Base-by-base conservation (phyloP, 2,797 vertebrate species). In the Poeciliopsis paucimaculata region DNA sequence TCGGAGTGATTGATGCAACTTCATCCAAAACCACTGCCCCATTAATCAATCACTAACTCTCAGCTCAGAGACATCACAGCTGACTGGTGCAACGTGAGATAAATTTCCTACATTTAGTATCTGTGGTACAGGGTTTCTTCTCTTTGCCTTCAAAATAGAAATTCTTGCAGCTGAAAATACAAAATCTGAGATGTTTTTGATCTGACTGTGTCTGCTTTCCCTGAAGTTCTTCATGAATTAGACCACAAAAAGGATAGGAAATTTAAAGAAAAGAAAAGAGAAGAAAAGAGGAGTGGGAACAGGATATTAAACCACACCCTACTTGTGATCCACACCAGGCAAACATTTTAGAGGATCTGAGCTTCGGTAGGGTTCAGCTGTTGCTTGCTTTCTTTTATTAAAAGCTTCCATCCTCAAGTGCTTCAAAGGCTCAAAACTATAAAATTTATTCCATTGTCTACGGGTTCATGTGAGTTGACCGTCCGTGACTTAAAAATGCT, bases 251-350 rank as follows among this genome's bases (percentile, higher is more conserved):
- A 53, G 41, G 82, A 53, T 16, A 18, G 84, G 81, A 87, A 87
- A 87, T 28, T 76, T 73, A 82, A 87, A 82, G 86, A n/a, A 74
- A 4, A 43, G 75, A 66, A 75, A 84, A 87, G 80, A 87, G 26
- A 73, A 75, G 66, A 75, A 72, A 55, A 41, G 73, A 45, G 74
- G 57, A 64, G 55, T n/a, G 72, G 70, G 82, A 91, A 89, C 90
- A 94, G 93, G 92, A 95, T 95, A 95, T 96, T 92, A 94, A 95
- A 95, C 94, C 89, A 88, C 93, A 94, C 93, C 94, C 94, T 91
- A 23, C 77, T 77, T 83, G 82, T 36, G 84, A 87, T 84, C 82
- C 77, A 83, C n/a, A 85, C 79, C 87, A 91, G 87, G 88, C 79
- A 53, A 62, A 86, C 80, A 80, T 83, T 88, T 64, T 68, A 28